These are phyloP conservation scores for Hylaeus volcanicus DNA, from an alignment of 1,140 invertebrate genomes.

Conservation along the genomic window DNA sequence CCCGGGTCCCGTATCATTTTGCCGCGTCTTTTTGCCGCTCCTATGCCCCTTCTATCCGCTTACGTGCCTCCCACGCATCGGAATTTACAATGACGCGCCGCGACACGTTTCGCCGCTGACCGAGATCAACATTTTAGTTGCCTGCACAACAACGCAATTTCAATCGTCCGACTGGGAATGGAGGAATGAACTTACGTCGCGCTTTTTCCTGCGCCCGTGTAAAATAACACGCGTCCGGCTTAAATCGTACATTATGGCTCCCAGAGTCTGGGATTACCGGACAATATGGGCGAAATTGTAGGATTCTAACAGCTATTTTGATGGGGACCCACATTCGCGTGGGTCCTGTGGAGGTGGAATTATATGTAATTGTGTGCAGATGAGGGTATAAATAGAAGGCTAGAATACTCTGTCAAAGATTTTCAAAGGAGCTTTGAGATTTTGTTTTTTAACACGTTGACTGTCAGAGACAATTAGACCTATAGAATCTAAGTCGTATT, in stretches of 20 bases:
- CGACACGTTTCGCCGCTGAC: too few species aligned
- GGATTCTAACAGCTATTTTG: too few species aligned
- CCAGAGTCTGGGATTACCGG: not conserved
- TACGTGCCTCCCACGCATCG: not conserved
- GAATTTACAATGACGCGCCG: not conserved
- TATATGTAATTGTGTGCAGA: too few species aligned
- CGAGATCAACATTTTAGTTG: not conserved
- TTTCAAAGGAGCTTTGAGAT: too few species aligned
- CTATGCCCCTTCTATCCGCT: slow-evolving; percentile 11
- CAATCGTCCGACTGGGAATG: too few species aligned
- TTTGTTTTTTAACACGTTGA: too few species aligned
- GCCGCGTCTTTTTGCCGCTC: slow-evolving; percentile 17
- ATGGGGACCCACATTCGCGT: too few species aligned
- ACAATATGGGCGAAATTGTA: not conserved
- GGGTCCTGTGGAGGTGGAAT: too few species aligned
- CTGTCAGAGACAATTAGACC: too few species aligned
- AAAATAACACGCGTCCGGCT: not conserved
- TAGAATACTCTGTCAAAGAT: too few species aligned
- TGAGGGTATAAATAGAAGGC: too few species aligned
- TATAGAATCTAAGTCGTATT: too few species aligned
- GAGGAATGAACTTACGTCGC: not conserved
- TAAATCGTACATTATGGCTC: not conserved
- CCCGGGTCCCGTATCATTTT: slow-evolving; percentile 29
- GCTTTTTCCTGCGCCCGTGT: not conserved
- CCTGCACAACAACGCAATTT: not conserved